Base-by-base conservation (phyloP, 2,888 invertebrate genomes). In the Sphinx pinastri region DNA sequence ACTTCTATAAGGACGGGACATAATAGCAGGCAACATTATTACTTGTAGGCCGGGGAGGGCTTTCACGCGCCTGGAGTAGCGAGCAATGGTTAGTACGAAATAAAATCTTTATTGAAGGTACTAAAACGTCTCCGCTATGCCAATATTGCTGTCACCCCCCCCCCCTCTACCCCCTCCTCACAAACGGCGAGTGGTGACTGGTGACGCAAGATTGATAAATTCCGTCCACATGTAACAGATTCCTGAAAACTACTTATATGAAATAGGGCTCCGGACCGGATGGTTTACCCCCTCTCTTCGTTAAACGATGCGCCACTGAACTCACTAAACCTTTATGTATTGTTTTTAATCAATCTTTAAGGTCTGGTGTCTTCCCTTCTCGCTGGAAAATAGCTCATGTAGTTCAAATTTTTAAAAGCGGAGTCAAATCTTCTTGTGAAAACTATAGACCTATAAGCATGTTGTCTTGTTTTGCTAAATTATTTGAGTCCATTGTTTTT, bases 151-250 rank as follows among this genome's bases (percentile, higher is more conserved):
- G 25, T 57, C 11, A 25, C 19, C 57, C 19, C 12, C 19, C 25
- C 25, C 57, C 57, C 55, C 25, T 4, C 38, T 6, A 6, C 2
- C 11, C 57, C 25, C 57, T 25, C 2, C 25, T 25, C 25, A 25
- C 25, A 57, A 25, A 13, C 25, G 25, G 38, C 38, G 38, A 38
- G 38, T 38, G 25, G 25, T 31, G 55, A 55, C 2, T 38, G 25
- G 25, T 31, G 55, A 55, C 2, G 16, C 19, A 25, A 57, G 57
- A 57, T 57, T 57, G 25, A 57, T 57, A 57, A 57, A 57, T 57
- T 57, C 57, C 57, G 13, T 12, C 57, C 25, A 12, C 57, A 57
- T 57, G 12, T 12, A 19, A 57, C 57, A 31, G 25, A 57, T 57
- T 57, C 57, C 25, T 13, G 25, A 7, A 38, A 38, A 38, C 38